A percentile compares a stretch with the other conserved stretches of the same genome.
phyloP scores from a whole-genome alignment of 2,888 invertebrate genomes.

The Diploptera punctata region DNA sequence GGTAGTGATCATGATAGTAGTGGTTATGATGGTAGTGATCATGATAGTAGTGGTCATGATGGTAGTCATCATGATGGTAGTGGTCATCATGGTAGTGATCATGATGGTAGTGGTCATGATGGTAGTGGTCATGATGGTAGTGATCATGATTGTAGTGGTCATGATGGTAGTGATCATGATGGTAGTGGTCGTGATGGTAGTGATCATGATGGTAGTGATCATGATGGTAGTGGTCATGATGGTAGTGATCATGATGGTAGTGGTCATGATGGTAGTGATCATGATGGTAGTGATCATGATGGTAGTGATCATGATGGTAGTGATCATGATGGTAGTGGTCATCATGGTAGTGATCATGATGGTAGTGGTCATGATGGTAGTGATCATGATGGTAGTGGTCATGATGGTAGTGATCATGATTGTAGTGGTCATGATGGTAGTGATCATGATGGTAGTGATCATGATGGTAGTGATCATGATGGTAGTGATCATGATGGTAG shows the following conservation, averaged over 20 bases:
- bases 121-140: not conserved
- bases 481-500: not conserved
- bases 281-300: not conserved
- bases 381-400: not conserved
- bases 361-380: not conserved
- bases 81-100: not conserved
- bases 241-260: not conserved
- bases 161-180: not conserved
- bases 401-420: not conserved
- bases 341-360: not conserved
- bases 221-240: not conserved
- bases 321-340: not conserved
- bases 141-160: not conserved
- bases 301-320: not conserved
- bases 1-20: no score
- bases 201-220: not conserved
- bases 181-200: not conserved
- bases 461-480: not conserved
- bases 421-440: not conserved
- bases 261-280: not conserved
- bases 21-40: no score
- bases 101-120: not conserved
- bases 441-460: conserved; percentile 14
- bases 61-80: no score
- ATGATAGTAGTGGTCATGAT: not conserved